A percentile compares a stretch with the other conserved stretches of the same genome.
Conservation (phyloP, 2,797 vertebrate genomes). For the Cynopterus sphinx region DNA sequence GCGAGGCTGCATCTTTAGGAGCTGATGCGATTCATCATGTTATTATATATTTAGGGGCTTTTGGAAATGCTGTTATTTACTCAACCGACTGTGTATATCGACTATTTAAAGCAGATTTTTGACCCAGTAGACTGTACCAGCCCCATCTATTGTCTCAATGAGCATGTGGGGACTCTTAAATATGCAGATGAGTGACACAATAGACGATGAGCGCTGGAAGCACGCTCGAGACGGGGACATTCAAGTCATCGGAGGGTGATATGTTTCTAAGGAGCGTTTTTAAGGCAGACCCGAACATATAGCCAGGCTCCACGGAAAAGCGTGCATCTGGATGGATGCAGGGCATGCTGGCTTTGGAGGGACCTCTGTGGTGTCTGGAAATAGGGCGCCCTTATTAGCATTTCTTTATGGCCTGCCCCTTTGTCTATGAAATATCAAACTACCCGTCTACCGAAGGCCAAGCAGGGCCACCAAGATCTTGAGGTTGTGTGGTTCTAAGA, state of each 20-base stretch:
- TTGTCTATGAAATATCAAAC: background rate
- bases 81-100: conserved; percentile 77
- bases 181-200: conserved; percentile 78
- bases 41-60: conserved; percentile 80
- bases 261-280: background rate
- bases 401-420: background rate
- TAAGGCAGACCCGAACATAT: background rate
- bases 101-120: conserved; percentile 82
- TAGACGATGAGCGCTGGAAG: background rate
- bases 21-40: conserved; percentile 74
- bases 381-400: background rate
- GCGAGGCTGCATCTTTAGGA: conserved; percentile 62
- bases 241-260: conserved; percentile 13
- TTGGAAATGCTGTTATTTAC: conserved; percentile 79
- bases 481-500: background rate
- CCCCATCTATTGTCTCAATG: conserved; percentile 76
- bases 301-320: background rate
- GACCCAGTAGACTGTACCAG: conserved; percentile 79
- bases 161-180: conserved; percentile 78
- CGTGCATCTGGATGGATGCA: background rate
- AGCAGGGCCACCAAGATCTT: background rate
- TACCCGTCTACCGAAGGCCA: background rate
- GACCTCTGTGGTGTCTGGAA: background rate
- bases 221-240: background rate
- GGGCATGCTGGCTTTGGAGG: background rate